phyloP scores from a whole-genome alignment of 2,797 vertebrate genomes.

The Ciconia nigra region DNA sequence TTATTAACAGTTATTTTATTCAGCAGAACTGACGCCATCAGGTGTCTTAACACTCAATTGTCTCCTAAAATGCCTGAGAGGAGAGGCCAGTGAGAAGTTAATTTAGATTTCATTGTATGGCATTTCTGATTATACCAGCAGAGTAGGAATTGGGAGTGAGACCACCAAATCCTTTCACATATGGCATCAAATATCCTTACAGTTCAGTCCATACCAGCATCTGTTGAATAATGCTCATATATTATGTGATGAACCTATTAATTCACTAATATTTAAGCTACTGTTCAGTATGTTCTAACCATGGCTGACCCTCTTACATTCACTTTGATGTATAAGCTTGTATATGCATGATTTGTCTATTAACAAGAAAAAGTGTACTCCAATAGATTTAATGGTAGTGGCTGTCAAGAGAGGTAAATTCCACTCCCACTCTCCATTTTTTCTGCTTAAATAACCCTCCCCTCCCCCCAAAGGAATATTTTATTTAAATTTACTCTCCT shows the following conservation, averaged over 20 bases:
- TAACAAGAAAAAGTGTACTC: not conserved
- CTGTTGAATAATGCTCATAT: not conserved
- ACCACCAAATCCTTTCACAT: not conserved
- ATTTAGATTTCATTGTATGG: not conserved
- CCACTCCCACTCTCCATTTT: not conserved
- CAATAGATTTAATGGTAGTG: not conserved
- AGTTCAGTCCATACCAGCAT: not conserved
- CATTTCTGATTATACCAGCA: not conserved
- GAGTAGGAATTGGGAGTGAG: not conserved
- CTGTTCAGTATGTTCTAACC: not conserved
- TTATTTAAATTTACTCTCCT: not conserved
- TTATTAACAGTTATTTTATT: not conserved
- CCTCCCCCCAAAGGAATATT: fast-evolving
- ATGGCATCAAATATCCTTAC: not conserved
- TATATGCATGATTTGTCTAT: not conserved
- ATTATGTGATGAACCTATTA: not conserved
- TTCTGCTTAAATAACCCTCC: not conserved
- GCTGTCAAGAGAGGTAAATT: not conserved
- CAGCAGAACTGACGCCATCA: not conserved
- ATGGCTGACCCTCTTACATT: not conserved
- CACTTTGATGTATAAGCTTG: not conserved
- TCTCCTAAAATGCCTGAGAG: not conserved
- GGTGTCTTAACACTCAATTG: not conserved
- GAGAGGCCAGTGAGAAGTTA: not conserved
- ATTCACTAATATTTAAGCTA: not conserved